These are phyloP conservation scores for Cyprinodon variegatus DNA, from an alignment of 2,113 vertebrate species.

Conservation along the genomic window DNA sequence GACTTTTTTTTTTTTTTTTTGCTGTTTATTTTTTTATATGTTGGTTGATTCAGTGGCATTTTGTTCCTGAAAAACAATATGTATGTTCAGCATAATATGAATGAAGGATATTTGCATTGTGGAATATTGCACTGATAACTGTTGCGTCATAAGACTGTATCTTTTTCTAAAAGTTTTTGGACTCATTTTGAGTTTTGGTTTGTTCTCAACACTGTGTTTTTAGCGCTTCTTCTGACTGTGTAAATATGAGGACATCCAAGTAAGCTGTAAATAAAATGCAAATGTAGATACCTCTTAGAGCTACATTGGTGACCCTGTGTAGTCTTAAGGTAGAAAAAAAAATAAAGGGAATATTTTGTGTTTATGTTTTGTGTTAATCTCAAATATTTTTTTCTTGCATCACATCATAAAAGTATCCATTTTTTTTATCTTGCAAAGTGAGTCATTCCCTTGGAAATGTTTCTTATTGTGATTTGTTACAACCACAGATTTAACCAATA, in stretches of 20 bases:
- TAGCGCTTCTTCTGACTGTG: slow-evolving; percentile 92
- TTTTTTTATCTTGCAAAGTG: neutral
- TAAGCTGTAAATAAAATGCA: slow-evolving; percentile 96
- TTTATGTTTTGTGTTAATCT: slow-evolving; percentile 80
- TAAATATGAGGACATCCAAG: slow-evolving; percentile 87
- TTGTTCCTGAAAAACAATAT: slow-evolving; percentile 53
- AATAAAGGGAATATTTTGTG: slow-evolving; percentile 99
- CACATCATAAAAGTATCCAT: neutral
- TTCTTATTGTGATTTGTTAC: neutral
- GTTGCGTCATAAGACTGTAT: slow-evolving; percentile 72
- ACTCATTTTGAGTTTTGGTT: slow-evolving; percentile 76
- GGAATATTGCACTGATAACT: slow-evolving; percentile 78
- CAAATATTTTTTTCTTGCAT: slow-evolving; percentile 1
- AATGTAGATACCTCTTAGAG: slow-evolving; percentile 98
- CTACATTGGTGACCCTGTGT: slow-evolving; percentile 92
- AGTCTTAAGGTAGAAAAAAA: slow-evolving; percentile 94
- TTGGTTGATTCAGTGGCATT: slow-evolving; percentile 68
- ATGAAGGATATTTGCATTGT: slow-evolving; percentile 81
- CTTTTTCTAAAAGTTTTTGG: slow-evolving; percentile 74
- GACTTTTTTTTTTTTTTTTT: slow-evolving; percentile 28
- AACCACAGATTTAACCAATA: too few relatives aligned
- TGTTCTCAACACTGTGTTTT: slow-evolving; percentile 83
- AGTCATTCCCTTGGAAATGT: neutral
- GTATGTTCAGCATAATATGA: slow-evolving; percentile 72
- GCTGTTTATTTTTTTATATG: slow-evolving; percentile 4